Percentiles rank a stretch among this genome's conserved stretches.
These are phyloP conservation scores for Pocillopora verrucosa DNA, from an alignment of 64 coral and sea anemone genomes.

Conservation along the genomic window DNA sequence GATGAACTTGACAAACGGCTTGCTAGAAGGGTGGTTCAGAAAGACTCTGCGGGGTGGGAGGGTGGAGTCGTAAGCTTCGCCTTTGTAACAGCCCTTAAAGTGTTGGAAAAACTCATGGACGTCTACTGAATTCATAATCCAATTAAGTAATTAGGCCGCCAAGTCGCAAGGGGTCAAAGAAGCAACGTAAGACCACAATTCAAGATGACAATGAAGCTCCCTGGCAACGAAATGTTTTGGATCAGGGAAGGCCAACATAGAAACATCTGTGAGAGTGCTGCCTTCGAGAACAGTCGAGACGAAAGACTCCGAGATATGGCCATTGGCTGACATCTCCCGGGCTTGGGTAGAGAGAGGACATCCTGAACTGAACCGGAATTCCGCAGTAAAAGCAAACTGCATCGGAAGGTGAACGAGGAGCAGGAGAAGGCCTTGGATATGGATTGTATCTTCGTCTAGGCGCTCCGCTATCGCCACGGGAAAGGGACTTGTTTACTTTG, in stretches of 20 bases:
- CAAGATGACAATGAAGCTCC: neutral
- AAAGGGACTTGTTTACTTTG: no score
- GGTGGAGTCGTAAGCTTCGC: slow-evolving; percentile 23
- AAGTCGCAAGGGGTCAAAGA: neutral
- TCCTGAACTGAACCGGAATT: no score
- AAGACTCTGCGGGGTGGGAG: neutral
- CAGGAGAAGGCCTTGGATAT: no score
- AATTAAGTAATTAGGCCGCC: neutral
- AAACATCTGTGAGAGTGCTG: neutral
- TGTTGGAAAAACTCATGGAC: neutral
- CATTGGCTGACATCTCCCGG: neutral
- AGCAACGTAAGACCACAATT: neutral
- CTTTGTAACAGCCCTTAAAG: slow-evolving; percentile 12
- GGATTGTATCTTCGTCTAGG: no score
- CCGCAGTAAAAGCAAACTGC: no score
- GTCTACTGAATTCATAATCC: slow-evolving; percentile 10
- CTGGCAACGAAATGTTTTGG: neutral
- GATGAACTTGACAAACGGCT: slow-evolving; percentile 31
- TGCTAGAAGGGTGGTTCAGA: slow-evolving; percentile 27
- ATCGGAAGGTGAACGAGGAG: no score
- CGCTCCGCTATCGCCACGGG: no score
- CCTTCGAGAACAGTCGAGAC: neutral
- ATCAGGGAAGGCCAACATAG: slow-evolving; percentile 6
- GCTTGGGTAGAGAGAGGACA: neutral
- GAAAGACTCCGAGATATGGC: neutral